Evolutionary conservation across 2,888 invertebrate genomes (phyloP).

Genomic region (Alviniconcha strummeri): DNA sequence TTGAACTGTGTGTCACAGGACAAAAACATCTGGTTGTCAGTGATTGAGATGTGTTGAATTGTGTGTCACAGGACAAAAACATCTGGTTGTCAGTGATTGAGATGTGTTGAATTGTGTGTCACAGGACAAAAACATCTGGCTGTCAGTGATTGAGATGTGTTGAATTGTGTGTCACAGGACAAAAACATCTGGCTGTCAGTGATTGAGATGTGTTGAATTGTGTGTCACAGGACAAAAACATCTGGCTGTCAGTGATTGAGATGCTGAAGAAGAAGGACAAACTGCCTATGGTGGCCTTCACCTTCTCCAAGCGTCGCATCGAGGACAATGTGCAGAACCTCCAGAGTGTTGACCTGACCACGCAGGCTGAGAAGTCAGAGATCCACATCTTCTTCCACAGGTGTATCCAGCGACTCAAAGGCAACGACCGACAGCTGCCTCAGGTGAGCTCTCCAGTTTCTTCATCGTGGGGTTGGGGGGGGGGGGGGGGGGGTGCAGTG

Average conservation of each 20-base stretch:
- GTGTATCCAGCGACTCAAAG: slow-evolving; percentile 88
- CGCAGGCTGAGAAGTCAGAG: slow-evolving; percentile 87
- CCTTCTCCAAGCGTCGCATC: slow-evolving; percentile 89
- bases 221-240: slow-evolving; percentile 79
- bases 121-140: not conserved
- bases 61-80: slow-evolving; percentile 67
- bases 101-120: not conserved
- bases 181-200: slow-evolving; percentile 66
- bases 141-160: slow-evolving; percentile 66
- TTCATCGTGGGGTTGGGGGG: not conserved
- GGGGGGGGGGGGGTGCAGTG: too few relatives aligned
- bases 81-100: slow-evolving; percentile 60
- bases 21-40: slow-evolving; percentile 76
- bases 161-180: slow-evolving; percentile 82
- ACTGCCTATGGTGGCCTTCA: slow-evolving; percentile 95
- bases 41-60: not conserved
- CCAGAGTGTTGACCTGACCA: slow-evolving; percentile 83
- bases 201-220: slow-evolving; percentile 85
- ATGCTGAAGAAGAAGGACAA: slow-evolving; percentile 88
- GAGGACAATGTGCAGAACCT: slow-evolving; percentile 81
- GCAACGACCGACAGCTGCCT: slow-evolving; percentile 90
- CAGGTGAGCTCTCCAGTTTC: slow-evolving; percentile 77
- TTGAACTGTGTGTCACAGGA: not conserved
- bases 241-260: slow-evolving; percentile 78
- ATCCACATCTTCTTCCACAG: slow-evolving; percentile 90